These are phyloP conservation scores for Silurus aristotelis DNA, from an alignment of 2,797 vertebrate species.

Conservation along the genomic window DNA sequence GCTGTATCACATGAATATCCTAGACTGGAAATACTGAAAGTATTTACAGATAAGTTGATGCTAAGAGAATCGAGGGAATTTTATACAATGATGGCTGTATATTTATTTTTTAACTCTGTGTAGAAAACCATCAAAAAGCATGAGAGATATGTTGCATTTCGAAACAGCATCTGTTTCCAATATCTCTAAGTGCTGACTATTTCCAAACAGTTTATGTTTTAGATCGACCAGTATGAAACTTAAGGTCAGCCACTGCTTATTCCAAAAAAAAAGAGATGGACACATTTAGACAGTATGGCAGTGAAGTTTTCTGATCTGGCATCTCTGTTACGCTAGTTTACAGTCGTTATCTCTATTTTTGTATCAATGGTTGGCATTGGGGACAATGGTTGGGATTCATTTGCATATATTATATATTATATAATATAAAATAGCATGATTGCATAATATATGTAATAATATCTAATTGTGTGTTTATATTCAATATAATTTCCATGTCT, in stretches of 20 bases:
- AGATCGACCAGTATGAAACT: slow-evolving; percentile 74
- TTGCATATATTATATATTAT: no score
- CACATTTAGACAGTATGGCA: slow-evolving; percentile 63
- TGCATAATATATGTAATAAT: no score
- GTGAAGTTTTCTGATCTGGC: slow-evolving; percentile 38
- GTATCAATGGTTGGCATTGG: no score
- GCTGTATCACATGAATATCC: slow-evolving; percentile 15
- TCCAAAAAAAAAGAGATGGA: slow-evolving; percentile 66
- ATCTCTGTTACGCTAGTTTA: slow-evolving; percentile 32
- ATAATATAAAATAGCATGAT: no score
- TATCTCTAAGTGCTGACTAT: slow-evolving; percentile 77
- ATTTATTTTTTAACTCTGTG: slow-evolving; percentile 37
- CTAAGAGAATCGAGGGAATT: slow-evolving; percentile 1
- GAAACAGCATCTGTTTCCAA: slow-evolving; percentile 79
- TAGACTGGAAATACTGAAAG: background rate
- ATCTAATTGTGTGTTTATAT: background rate
- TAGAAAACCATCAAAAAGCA: slow-evolving; percentile 69
- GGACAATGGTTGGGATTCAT: background rate
- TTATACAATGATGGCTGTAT: background rate
- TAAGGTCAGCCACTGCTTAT: slow-evolving; percentile 72
- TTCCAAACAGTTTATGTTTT: slow-evolving; percentile 81
- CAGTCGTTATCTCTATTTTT: slow-evolving; percentile 3
- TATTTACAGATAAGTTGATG: slow-evolving; percentile 35
- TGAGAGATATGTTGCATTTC: slow-evolving; percentile 63
- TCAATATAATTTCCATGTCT: background rate